Percentiles rank a stretch among this genome's conserved stretches.
Evolutionary conservation across 2,113 vertebrate genomes (phyloP).

Genomic region (Carettochelys insculpta): DNA sequence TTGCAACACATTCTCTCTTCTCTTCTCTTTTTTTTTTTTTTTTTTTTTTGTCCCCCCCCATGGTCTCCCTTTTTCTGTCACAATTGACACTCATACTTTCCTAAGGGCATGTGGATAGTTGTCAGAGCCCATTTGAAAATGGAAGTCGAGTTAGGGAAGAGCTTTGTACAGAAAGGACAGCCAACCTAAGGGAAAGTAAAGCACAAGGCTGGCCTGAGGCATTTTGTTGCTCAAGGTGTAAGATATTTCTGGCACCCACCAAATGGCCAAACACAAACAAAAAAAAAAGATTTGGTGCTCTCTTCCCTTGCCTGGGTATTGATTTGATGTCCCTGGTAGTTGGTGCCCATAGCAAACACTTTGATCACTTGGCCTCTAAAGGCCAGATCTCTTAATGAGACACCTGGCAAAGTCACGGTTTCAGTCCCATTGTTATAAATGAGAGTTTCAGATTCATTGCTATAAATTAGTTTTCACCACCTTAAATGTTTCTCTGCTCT

Average conservation of each 20-base stretch:
- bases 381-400: background rate
- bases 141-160: background rate
- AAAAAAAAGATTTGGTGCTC: background rate
- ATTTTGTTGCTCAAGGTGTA: too few relatives aligned
- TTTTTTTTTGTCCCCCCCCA: too few relatives aligned
- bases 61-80: too few relatives aligned
- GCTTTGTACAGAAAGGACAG: background rate
- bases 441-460: too few relatives aligned
- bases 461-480: fast-evolving
- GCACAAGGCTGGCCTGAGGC: too few relatives aligned
- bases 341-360: background rate
- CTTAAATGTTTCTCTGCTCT: background rate
- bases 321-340: background rate
- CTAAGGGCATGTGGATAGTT: background rate
- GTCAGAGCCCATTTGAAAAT: background rate
- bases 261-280: background rate
- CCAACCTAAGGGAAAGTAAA: background rate
- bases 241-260: too few relatives aligned
- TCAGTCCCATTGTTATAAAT: too few relatives aligned
- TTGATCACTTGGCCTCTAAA: background rate
- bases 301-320: background rate
- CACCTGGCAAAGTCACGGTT: background rate
- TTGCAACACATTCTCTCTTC: too few relatives aligned
- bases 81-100: too few relatives aligned
- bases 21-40: too few relatives aligned